A percentile compares a stretch with the other conserved stretches of the same genome.
Evolutionary conservation across 2,113 vertebrate genomes (phyloP).

Genomic region (Tachysurus fulvidraco): DNA sequence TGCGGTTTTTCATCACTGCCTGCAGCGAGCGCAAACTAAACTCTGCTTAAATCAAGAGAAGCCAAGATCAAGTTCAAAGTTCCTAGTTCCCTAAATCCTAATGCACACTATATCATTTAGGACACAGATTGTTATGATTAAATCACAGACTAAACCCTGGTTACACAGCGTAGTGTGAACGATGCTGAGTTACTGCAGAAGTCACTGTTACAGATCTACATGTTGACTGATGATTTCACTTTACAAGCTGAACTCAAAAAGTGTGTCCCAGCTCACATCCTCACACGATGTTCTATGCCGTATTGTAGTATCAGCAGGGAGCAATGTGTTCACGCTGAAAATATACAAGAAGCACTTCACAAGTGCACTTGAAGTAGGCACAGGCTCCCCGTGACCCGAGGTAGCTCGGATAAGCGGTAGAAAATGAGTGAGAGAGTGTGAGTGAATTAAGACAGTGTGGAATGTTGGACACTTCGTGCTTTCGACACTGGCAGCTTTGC

Average conservation of each 20-base stretch:
- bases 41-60: background rate
- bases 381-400: too few relatives aligned
- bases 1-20: background rate
- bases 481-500: too few relatives aligned
- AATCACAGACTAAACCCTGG: background rate
- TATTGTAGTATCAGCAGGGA: too few relatives aligned
- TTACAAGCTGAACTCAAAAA: background rate
- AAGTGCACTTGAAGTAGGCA: too few relatives aligned
- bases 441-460: too few relatives aligned
- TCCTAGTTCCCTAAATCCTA: background rate
- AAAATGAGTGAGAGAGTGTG: too few relatives aligned
- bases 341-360: too few relatives aligned
- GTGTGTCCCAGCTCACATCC: too few relatives aligned
- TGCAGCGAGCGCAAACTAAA: background rate
- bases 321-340: too few relatives aligned
- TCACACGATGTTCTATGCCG: too few relatives aligned
- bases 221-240: background rate
- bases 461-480: too few relatives aligned
- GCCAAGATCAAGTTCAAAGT: background rate
- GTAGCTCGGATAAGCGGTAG: too few relatives aligned
- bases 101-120: background rate
- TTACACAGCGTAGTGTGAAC: background rate
- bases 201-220: background rate
- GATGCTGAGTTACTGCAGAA: background rate
- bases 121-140: background rate